Base-by-base conservation (phyloP, 2,113 vertebrate genomes). In the Neogale vison region DNA sequence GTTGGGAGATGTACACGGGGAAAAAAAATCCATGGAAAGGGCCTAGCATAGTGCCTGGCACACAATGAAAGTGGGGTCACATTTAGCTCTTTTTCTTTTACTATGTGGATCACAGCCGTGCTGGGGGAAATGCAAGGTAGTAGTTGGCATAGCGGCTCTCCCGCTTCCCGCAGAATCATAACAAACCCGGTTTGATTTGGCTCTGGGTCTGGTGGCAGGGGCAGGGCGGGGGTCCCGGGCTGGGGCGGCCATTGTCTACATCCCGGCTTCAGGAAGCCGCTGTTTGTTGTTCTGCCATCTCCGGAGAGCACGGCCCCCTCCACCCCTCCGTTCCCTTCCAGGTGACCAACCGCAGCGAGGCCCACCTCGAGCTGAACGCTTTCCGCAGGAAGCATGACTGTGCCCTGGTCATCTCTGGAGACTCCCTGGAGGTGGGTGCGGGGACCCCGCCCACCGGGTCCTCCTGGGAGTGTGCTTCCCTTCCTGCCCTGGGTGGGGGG, bases 331-430 rank as follows among this genome's bases (percentile, higher is more conserved):
- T 84, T n/a, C 90, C 90, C 88, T 92, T 88, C 23, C 93, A 99
- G 99, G 99, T 99, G 98, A 99, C 99, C 36, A 99, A 99, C 79
- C 99, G 99, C 42, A 99, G 99, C 50, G 99, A 99, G 97, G 99
- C 99, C 92, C 99, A 99, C 97, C 99, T 99, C 10, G 99, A 99
- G 98, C 99, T 99, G 95, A 99, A 99, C 0, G 99, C 99, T 42
- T 99, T 99, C 98, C 99, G 99, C 87, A 99, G 99, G 98, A 99
- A 99, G 95, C 99, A 99, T 31, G 99, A 99, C 98, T 99, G 99
- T 0, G 99, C 99, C 7, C 98, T 99, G 92, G 99, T 99, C 95
- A 99, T 99, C 99, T 99, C 99, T 0, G 99, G 99, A 7, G 99
- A 99, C 99, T 99, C 99, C 0, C 98, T 99, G 71, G 99, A 99